A percentile compares a stretch with the other conserved stretches of the same genome.
These are phyloP conservation scores for Chelonus formosanus DNA, from an alignment of 2,888 invertebrate species.

Conservation along the genomic window DNA sequence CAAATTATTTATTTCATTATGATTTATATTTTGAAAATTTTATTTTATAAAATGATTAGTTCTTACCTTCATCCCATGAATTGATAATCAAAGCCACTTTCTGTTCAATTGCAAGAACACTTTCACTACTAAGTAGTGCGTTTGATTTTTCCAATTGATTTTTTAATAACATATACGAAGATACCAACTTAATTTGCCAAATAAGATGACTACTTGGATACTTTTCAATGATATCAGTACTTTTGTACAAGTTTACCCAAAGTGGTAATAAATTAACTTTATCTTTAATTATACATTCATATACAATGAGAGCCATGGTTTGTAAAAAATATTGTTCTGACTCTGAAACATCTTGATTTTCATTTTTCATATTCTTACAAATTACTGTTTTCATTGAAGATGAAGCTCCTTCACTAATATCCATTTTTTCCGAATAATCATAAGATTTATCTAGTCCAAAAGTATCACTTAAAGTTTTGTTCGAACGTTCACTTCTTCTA, in stretches of 20 bases:
- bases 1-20: constrained; percentile 17
- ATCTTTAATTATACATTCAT: constrained; percentile 84
- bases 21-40: constrained; percentile 11
- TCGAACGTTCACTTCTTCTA: constrained; percentile 40
- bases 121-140: constrained; percentile 70
- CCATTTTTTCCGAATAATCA: constrained; percentile 53
- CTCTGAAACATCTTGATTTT: constrained; percentile 41
- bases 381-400: constrained; percentile 23
- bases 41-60: constrained; percentile 4
- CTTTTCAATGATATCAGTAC: constrained; percentile 68
- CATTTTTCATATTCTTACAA: not conserved
- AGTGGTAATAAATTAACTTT: constrained; percentile 79
- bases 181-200: constrained; percentile 80
- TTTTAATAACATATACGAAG: constrained; percentile 68
- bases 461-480: constrained; percentile 45
- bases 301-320: constrained; percentile 68
- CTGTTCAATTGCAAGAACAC: constrained; percentile 72
- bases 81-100: constrained; percentile 68
- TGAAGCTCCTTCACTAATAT: constrained; percentile 47
- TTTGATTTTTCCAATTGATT: constrained; percentile 60
- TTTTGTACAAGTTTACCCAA: constrained; percentile 72
- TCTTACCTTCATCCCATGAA: constrained; percentile 67
- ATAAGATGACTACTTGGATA: constrained; percentile 70
- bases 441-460: constrained; percentile 40
- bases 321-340: constrained; percentile 56